phyloP scores from a whole-genome alignment of 2,888 invertebrate species.

The Calephelis perditalis region DNA sequence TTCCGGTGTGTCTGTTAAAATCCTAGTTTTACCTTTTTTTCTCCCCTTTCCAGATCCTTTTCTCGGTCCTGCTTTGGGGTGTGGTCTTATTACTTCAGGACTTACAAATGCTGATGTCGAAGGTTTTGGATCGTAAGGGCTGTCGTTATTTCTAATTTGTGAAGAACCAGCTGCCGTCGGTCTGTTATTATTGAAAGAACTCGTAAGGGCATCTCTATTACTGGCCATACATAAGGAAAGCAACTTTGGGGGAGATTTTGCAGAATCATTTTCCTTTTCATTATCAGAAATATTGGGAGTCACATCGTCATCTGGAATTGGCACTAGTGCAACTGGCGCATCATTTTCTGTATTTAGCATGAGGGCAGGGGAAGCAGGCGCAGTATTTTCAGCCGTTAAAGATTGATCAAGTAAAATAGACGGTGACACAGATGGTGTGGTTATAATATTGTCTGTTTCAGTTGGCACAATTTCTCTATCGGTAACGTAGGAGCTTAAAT shows the following conservation, averaged over 20 bases:
- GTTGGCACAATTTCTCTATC: conserved; percentile 24
- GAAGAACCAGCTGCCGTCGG: background rate
- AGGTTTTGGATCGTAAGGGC: conserved; percentile 12
- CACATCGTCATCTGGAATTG: conserved; percentile 13
- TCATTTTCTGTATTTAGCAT: conserved; percentile 5
- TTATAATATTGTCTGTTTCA: conserved; percentile 16
- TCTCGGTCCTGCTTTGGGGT: conserved; percentile 18
- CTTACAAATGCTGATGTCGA: conserved; percentile 22
- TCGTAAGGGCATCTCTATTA: conserved; percentile 15
- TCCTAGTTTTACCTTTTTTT: conserved; percentile 29
- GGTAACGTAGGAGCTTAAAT: conserved; percentile 30
- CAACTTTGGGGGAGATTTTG: conserved; percentile 5
- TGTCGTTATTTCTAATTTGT: conserved; percentile 8
- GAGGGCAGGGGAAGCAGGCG: conserved; percentile 1
- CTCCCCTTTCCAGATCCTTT: conserved; percentile 22
- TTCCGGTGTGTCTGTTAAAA: conserved; percentile 33
- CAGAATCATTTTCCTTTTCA: conserved; percentile 8
- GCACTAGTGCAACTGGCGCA: conserved; percentile 5
- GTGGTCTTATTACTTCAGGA: conserved; percentile 27
- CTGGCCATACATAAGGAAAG: conserved; percentile 12
- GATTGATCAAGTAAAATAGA: conserved; percentile 1
- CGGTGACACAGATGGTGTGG: conserved; percentile 8
- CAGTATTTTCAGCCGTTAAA: conserved; percentile 1
- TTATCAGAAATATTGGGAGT: conserved; percentile 12
- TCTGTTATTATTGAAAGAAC: conserved; percentile 12